Evolutionary conservation across 2,113 vertebrate species (phyloP), one percentile per base, ranked within the genome.

Genomic region (Heteronetta atricapilla): DNA sequence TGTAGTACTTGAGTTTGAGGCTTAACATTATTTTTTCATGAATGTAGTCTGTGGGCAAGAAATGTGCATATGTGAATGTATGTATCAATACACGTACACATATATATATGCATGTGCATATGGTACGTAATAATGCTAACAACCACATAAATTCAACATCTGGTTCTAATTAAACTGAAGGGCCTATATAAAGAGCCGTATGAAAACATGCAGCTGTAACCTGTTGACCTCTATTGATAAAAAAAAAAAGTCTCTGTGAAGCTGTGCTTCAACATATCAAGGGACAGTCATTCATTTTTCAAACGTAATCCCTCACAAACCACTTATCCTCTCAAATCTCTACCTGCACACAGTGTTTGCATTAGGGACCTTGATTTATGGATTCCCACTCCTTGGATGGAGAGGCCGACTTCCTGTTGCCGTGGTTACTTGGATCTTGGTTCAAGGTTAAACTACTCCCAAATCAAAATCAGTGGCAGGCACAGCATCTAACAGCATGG

Each of bases 331-430:
- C 93, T 97, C 96, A 97, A 98, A 98, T 97, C 96, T 98, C 97
- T 98, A 98, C 98, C 98, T 98, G 98, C 96, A 97, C 98, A 98
- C 96, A 84, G 70, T 98, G 97, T 98, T 98, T 98, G 97, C 98
- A 98, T 98, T 98, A 98, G 97, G 93, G 97, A 96, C 96, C 97
- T 95, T 98, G 98, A 98, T 98, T 98, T 98, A 99, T 98, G 97
- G 98, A 98, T 98, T 97, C 95, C 96, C 75, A 68, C 81, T 97
- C 91, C 96, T 97, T 89, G 81, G 66, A 97, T 92, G 92, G 91
- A 96, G 97, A 97, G 95, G 94, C 98, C 42, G 96, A 97, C 97
- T 98, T 98, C 98, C 98, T 98, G 98, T 98, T 98, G 98, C 97
- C 97, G 97, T 98, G 97, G 98, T 98, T 98, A 98, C 98, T 97